These are phyloP conservation scores for Drosophila hamatofila DNA, from an alignment of 2,888 invertebrate genomes.

Conservation along the genomic window DNA sequence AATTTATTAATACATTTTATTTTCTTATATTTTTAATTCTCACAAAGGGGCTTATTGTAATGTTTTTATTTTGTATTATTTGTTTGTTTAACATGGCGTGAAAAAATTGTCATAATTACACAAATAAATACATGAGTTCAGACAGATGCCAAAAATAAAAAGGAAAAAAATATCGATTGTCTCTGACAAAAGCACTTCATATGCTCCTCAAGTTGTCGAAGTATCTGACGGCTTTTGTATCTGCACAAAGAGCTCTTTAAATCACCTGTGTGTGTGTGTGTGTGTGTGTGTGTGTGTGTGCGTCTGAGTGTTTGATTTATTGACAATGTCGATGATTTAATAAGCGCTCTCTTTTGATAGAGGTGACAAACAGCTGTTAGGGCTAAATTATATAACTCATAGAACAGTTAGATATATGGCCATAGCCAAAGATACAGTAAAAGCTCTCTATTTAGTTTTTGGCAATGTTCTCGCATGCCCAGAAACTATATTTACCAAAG, in stretches of 20 bases:
- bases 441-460: not conserved
- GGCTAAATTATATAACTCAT: not conserved
- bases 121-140: conserved; percentile 63
- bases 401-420: conserved; percentile 1
- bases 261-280: conserved; percentile 6
- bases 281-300: conserved; percentile 6
- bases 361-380: conserved; percentile 7
- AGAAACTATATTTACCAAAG: not conserved
- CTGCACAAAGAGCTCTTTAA: conserved; percentile 47
- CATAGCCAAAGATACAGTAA: not conserved
- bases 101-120: conserved; percentile 74
- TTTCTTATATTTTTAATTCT: conserved; percentile 27
- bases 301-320: conserved; percentile 37
- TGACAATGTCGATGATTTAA: conserved; percentile 57
- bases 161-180: conserved; percentile 28
- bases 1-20: conserved; percentile 54
- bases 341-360: conserved; percentile 40
- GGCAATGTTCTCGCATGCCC: not conserved
- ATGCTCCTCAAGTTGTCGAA: conserved; percentile 35
- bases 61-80: conserved; percentile 43
- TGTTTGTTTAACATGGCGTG: conserved; percentile 67
- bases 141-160: conserved; percentile 27
- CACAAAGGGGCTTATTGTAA: conserved; percentile 66
- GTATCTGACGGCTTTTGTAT: conserved; percentile 54
- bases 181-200: conserved; percentile 66